phyloP scores from a whole-genome alignment of 2,797 vertebrate species.

The Anguilla obscura region DNA sequence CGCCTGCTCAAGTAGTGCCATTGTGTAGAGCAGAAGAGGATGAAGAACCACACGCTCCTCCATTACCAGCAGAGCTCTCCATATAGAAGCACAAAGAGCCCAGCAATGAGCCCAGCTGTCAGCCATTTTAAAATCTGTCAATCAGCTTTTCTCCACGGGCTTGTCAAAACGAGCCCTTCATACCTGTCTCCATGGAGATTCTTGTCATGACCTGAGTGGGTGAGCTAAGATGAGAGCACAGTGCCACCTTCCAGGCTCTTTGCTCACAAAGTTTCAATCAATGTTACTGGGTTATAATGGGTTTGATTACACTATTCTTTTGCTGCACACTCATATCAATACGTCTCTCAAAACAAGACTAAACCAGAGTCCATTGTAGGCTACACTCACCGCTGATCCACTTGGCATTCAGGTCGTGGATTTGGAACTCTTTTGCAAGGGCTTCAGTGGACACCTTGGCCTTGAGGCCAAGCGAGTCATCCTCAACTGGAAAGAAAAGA shows the following conservation, averaged over 20 bases:
- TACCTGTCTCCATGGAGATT: neutral
- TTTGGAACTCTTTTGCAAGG: slow-evolving; percentile 85
- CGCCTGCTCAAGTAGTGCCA: neutral
- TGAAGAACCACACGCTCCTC: neutral
- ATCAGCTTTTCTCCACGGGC: neutral
- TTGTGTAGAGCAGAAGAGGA: neutral
- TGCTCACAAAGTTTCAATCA: neutral
- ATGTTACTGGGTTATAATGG: neutral
- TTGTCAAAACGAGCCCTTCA: neutral
- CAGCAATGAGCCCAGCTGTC: neutral
- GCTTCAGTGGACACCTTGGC: slow-evolving; percentile 88
- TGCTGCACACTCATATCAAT: neutral
- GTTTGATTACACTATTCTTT: neutral
- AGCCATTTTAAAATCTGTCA: neutral
- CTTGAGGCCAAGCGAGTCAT: slow-evolving; percentile 89
- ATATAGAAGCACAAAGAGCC: neutral
- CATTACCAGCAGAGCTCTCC: neutral
- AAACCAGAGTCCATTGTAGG: neutral
- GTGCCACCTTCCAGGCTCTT: neutral
- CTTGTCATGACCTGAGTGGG: neutral
- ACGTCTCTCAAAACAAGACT: neutral
- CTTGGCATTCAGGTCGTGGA: slow-evolving; percentile 89
- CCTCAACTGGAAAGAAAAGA: slow-evolving; percentile 79
- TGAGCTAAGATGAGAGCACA: neutral
- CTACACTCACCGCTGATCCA: slow-evolving; percentile 90